Base-by-base conservation (phyloP, 2,888 invertebrate genomes). In the Penaeus monodon region DNA sequence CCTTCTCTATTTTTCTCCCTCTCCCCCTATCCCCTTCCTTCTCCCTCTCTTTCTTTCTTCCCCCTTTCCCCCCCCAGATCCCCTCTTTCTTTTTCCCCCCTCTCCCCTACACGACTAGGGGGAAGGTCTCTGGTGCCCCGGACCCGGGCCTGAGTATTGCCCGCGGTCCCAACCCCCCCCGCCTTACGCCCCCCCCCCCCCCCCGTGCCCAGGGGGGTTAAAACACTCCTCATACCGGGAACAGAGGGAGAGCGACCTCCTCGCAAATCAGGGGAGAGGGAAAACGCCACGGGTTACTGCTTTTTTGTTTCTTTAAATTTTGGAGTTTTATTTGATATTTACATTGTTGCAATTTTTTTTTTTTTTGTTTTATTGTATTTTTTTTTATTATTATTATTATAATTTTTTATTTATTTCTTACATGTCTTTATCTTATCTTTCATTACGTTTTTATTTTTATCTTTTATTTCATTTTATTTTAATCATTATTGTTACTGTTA, bases 31-130 rank as follows among this genome's bases (percentile, higher is more conserved):
- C 17, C 29, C 70, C n/a, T 8, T 7, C 38, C 38, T 7, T 7
- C 44, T 44, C 44, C 44, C 33, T 38, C 4, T 38, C 4, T 95
- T 91, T 95, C 94, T 6, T 10, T 10, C 10, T 10, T 49, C 68
- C 33, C 68, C 38, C 29, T 33, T 38, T n/a, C 57, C 65, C 57
- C 8, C 12, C 27, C 0, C 8, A n/a, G n/a, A n/a, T n/a, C n/a
- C n/a, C n/a, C 14, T 14, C 17, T 6, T 27, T 27, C 65, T 65
- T 65, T 20, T 33, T 6, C 33, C 78, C 44, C 38, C 44, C 78
- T 4, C 57, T 44, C 77, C n/a, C 27, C 57, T 17, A 63, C 65
- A 78, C 77, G 68, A 77, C 22, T 66, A 22, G 82, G 74, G 2
- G 78, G 57, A 70, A 57, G 57, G 0, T 38, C 20, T 76, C 77